Base-by-base conservation (phyloP, 2,113 vertebrate genomes). In the Gnathonemus echidnorhynchus region DNA sequence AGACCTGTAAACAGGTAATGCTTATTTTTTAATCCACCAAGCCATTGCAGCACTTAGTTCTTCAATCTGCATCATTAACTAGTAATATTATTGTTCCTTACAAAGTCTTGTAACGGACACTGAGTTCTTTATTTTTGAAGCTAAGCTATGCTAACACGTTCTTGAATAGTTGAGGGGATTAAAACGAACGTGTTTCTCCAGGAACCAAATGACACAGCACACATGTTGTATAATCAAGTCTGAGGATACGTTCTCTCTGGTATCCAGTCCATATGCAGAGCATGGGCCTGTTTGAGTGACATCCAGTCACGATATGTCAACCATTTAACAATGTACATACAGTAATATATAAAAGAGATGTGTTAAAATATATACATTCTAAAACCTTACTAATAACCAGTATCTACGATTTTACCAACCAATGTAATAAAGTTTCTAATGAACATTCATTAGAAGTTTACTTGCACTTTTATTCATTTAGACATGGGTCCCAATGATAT, bases 1-100 rank as follows among this genome's bases (percentile, higher is more conserved):
- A 45, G 50, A 31, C 50, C 49, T 58, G 5, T 85, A 58, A 84
- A 84, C 31, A 45, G 49, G 13, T 77, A 35, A 27, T 53, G 52
- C 24, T 50, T 89, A 35, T 50, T 89, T 89, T 77, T 77, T 39
- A 48, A 89, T 89, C 13, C 42, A 83, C 13, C 31, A 56, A 89
- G 3, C 11, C 15, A 21, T 31, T 89, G 77, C 46, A 35, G 85
- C 46, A 52, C 85, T 49, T 49, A 52, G 31, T 27, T 35, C 45
- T 52, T 46, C 35, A 83, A 17, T 50, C 27, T 39, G 48, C 48
- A 42, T 19, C 31, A 42, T 24, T 87, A 5, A 24, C 10, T 8
- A 88, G n/a, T 9, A 88, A 17, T 88, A 5, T 35, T 77, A 77
- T 88, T 91, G 50, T 21, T 2, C 35, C 77, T 42, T 45, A 83